A percentile compares a stretch with the other conserved stretches of the same genome.
These are phyloP conservation scores for Phrixothrix hirtus DNA, from an alignment of 2,888 invertebrate species.

Conservation along the genomic window DNA sequence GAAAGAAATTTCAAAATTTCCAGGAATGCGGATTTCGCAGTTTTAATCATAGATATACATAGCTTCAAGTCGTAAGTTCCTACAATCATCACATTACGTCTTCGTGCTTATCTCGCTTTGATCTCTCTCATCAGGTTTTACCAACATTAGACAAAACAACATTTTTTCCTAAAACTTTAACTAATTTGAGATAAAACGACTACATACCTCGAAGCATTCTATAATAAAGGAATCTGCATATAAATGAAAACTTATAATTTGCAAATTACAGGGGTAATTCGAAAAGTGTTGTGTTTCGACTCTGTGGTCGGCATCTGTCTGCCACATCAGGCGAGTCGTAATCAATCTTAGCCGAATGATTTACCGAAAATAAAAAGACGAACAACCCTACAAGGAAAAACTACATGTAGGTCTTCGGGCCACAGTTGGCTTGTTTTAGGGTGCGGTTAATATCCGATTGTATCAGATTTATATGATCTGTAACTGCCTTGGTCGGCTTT, in stretches of 20 bases:
- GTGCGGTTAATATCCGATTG: slow-evolving; percentile 25
- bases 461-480: slow-evolving; percentile 25
- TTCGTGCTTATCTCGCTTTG: no score
- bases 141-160: no score
- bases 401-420: background rate
- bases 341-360: slow-evolving; percentile 5
- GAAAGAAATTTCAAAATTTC: no score
- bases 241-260: no score
- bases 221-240: no score
- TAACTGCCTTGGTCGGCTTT: slow-evolving; percentile 22
- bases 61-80: no score
- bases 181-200: background rate
- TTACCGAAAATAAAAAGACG: slow-evolving; percentile 6
- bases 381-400: slow-evolving; percentile 1
- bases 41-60: no score
- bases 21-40: no score
- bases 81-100: no score
- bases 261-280: no score
- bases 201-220: background rate
- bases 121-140: no score
- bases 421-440: slow-evolving; percentile 13
- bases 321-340: background rate
- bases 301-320: background rate
- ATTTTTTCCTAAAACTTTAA: background rate
- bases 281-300: background rate